Evolutionary conservation across 2,888 invertebrate genomes (phyloP), one percentile per base, ranked within the genome.

Genomic region (Nymphalis urticae): DNA sequence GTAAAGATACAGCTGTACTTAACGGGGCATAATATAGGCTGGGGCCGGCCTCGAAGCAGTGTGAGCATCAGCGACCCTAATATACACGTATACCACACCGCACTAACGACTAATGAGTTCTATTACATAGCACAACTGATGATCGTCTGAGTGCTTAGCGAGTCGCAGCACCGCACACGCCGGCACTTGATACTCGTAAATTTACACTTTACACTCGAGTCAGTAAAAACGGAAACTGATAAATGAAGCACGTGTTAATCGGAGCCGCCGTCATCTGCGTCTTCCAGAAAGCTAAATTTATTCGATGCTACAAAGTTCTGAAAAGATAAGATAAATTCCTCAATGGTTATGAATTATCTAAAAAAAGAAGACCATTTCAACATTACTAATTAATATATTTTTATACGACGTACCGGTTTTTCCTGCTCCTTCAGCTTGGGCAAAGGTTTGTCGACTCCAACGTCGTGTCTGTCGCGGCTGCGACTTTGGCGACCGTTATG

Each of bases 281-380:
- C 95, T 82, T 95, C 95, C 82, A 95, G 90, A 90, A 94, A 94
- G 87, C 95, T 95, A 94, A 95, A 97, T 93, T 96, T 96, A 86
- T 96, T 97, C 82, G 95, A 94, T 82, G 94, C 95, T 85, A 95
- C 94, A 82, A 96, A 95, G 90, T 95, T 95, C 94, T 96, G 92
- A 3, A 93, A 93, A 76, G 73, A 75, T 78, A 76, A 77, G 1
- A 53, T 1, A 27, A 13, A 3, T 13, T 24, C 16, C 4, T 24
- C 10, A 21, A 21, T 21, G 7, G 7, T 16, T 21, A 42, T 0
- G 42, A 3, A 42, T 13, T 42, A 32, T 32, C 27, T 32, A 32
- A 32, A 32, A 32, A 6, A 13, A 13, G 0, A 42, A 42, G 8
- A 42, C 42, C 42, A 42, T 42, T 13, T 42, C 42, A 10, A 36